Percentiles rank a stretch among this genome's conserved stretches.
Evolutionary conservation across 2,888 invertebrate species (phyloP).

Genomic region (Brachyopa scutellaris): DNA sequence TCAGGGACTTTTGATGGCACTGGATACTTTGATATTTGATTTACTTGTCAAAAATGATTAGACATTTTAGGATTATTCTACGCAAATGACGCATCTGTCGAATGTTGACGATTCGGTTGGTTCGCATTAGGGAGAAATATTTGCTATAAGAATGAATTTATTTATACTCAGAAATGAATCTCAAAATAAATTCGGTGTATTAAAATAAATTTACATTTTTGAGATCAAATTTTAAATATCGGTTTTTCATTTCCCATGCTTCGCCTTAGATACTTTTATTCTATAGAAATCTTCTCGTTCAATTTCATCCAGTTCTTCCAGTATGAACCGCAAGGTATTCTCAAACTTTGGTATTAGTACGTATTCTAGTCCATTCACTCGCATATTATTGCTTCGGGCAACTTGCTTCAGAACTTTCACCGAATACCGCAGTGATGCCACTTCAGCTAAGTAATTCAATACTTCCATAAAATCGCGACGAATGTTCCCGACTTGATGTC

Average conservation of each 20-base stretch:
- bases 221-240: no score
- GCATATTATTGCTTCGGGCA: slow-evolving; percentile 76
- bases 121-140: no score
- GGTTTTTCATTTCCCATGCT: slow-evolving; percentile 75
- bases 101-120: no score
- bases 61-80: no score
- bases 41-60: no score
- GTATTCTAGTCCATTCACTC: slow-evolving; percentile 78
- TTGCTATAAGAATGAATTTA: no score
- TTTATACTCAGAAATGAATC: no score
- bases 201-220: no score
- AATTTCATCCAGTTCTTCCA: slow-evolving; percentile 77
- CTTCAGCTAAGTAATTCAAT: slow-evolving; percentile 67
- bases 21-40: no score
- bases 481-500: slow-evolving; percentile 75
- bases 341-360: slow-evolving; percentile 75
- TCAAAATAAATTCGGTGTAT: no score
- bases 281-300: slow-evolving; percentile 79
- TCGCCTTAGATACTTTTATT: slow-evolving; percentile 77
- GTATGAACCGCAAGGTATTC: slow-evolving; percentile 75
- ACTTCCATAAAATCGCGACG: slow-evolving; percentile 74
- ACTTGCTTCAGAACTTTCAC: slow-evolving; percentile 69
- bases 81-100: no score
- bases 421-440: slow-evolving; percentile 76
- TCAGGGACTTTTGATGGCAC: no score